phyloP scores from a whole-genome alignment of 2,113 vertebrate genomes.

The Lanius collurio region DNA sequence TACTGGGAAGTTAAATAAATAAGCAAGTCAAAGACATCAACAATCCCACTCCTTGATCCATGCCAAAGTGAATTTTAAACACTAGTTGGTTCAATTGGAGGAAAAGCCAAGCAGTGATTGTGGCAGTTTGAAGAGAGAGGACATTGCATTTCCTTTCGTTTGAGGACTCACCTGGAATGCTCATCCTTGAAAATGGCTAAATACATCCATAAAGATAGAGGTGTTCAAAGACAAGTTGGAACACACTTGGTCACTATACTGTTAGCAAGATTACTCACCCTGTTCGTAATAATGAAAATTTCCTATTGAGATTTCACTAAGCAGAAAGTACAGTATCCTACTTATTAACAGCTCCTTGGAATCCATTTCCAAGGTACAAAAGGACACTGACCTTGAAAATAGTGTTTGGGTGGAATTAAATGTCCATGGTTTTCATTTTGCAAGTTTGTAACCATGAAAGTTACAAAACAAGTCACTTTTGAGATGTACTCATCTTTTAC shows the following conservation, averaged over 20 bases:
- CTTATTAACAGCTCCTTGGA: not conserved
- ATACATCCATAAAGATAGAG: not conserved
- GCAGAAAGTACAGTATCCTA: not conserved
- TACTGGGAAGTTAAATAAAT: conserved; percentile 49
- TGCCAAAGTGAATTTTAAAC: conserved; percentile 2
- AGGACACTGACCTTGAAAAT: not conserved
- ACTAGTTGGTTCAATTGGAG: not conserved
- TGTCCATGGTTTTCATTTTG: not conserved
- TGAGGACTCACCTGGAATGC: not conserved
- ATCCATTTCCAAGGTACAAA: not conserved
- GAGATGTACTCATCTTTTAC: conserved; percentile 48
- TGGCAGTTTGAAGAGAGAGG: not conserved
- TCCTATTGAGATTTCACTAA: not conserved
- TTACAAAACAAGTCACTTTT: conserved; percentile 46
- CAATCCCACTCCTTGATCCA: not conserved
- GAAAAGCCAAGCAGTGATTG: not conserved
- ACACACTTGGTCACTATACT: not conserved
- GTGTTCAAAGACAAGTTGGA: not conserved
- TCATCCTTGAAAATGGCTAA: not conserved
- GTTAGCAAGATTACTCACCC: not conserved
- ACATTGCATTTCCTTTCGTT: not conserved
- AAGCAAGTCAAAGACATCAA: conserved; percentile 13
- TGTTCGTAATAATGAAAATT: not conserved
- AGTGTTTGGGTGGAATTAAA: not conserved
- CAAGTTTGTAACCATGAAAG: not conserved